Base-by-base conservation (phyloP, 2,797 vertebrate species). In the Gila robusta region DNA sequence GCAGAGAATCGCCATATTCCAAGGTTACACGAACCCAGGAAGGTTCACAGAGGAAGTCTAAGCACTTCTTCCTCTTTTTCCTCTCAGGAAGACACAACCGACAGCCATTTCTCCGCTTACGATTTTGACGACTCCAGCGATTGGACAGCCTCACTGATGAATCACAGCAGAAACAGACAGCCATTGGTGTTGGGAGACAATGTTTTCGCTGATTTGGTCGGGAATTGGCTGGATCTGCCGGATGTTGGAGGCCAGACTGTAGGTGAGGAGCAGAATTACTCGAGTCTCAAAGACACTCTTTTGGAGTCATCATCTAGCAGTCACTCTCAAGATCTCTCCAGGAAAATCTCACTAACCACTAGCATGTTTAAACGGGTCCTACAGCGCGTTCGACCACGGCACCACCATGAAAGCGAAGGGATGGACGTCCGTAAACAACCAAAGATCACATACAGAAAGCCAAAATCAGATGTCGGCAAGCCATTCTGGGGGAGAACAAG, bases 181-280 rank as follows among this genome's bases (percentile, higher is more conserved):
- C 98, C 98, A 3, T 90, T 99, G 74, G 97, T 98, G 69, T 92
- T 99, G 77, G 98, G 98, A 0, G 98, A 99, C 94, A 99, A 98
- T 91, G 98, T 97, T 89, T 98, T 99, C 1, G 98, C 98, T 0
- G 98, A 99, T 90, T 94, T 99, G 89, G 96, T 99, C 82, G 96
- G 98, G 91, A 98, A 99, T 91, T 99, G 98, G 98, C 97, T 99
- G 97, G 97, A 99, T 90, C 90, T 99, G 87, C 98, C 98, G 0
- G 98, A 99, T 74, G 62, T 88, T 81, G 87, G 86, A 94, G 95
- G 89, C 11, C 87, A 81, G 28, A 83, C 71, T 70, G 77, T 54
- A 84, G 69, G 67, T 54, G 79, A 77, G 26, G 76, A 83, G 41
- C 79, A 82, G 12, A 83, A 70, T 56, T 32, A 26, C 47, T 59